Percentiles rank a stretch among this genome's conserved stretches.
Evolutionary conservation across 2,113 vertebrate species (phyloP).

Genomic region (Lota lota): DNA sequence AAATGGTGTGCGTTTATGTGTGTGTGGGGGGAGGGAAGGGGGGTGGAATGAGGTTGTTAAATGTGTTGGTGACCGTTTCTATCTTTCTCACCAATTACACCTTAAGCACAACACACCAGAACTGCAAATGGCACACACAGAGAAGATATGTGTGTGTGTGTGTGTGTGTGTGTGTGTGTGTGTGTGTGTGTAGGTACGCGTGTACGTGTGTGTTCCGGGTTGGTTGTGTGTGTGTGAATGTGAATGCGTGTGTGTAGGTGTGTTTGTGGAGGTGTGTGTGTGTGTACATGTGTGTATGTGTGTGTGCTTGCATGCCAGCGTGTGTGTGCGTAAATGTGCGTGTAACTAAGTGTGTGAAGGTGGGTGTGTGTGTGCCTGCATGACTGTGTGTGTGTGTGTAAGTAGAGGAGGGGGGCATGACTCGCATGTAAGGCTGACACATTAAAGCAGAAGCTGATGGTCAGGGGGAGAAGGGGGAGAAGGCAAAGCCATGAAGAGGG

Average conservation of each 20-base stretch:
- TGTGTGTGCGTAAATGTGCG: conserved; percentile 4
- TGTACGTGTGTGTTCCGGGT: too few relatives aligned
- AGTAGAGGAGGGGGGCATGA: conserved; percentile 27
- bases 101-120: conserved; percentile 32
- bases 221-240: too few relatives aligned
- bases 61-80: conserved; percentile 36
- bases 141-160: conserved; percentile 25
- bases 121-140: conserved; percentile 23
- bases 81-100: conserved; percentile 31
- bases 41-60: not conserved
- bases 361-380: not conserved
- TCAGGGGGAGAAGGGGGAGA: not conserved
- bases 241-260: too few relatives aligned
- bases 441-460: conserved; percentile 36
- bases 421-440: conserved; percentile 47
- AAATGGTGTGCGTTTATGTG: not conserved
- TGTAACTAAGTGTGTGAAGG: not conserved
- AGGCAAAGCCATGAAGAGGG: conserved; percentile 25
- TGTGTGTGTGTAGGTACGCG: too few relatives aligned
- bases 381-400: conserved; percentile 14
- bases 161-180: not conserved
- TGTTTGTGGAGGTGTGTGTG: too few relatives aligned
- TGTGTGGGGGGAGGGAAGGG: not conserved
- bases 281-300: not conserved
- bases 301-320: not conserved